phyloP scores from a whole-genome alignment of 2,888 invertebrate genomes.

The Drosophila suboccidentalis region DNA sequence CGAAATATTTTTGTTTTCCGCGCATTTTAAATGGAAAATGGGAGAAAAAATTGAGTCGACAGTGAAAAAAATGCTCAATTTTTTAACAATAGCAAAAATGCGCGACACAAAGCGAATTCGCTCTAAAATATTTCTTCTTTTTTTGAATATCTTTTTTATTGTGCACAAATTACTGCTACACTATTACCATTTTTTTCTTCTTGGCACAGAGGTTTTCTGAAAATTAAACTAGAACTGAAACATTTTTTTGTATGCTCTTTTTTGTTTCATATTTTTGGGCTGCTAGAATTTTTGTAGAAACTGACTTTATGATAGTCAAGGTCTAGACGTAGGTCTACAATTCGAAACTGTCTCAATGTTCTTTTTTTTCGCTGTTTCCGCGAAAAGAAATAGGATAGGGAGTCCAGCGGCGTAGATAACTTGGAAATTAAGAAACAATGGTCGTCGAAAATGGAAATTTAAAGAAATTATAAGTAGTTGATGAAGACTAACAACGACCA shows the following conservation, averaged over 20 bases:
- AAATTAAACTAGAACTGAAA: slow-evolving; percentile 79
- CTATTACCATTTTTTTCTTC: slow-evolving; percentile 69
- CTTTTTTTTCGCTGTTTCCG: slow-evolving; percentile 39
- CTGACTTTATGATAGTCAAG: slow-evolving; percentile 75
- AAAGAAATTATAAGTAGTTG: not conserved
- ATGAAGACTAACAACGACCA: not conserved
- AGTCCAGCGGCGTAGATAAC: slow-evolving; percentile 83
- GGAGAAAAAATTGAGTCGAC: slow-evolving; percentile 72
- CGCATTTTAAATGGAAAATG: slow-evolving; percentile 75
- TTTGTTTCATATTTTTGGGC: slow-evolving; percentile 52
- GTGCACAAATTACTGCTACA: slow-evolving; percentile 55
- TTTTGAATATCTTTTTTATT: slow-evolving; percentile 69
- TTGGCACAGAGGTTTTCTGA: slow-evolving; percentile 63
- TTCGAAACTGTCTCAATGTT: slow-evolving; percentile 63
- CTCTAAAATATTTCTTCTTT: slow-evolving; percentile 67
- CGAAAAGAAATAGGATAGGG: slow-evolving; percentile 50
- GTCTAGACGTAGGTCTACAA: slow-evolving; percentile 38
- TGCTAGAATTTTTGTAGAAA: slow-evolving; percentile 59
- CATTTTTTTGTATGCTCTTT: slow-evolving; percentile 76
- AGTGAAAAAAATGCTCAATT: slow-evolving; percentile 74
- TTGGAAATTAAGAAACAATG: slow-evolving; percentile 75
- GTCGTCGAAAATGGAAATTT: not conserved
- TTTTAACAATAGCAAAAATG: slow-evolving; percentile 77
- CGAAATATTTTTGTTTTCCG: slow-evolving; percentile 60
- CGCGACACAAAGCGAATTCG: slow-evolving; percentile 63